phyloP scores from a whole-genome alignment of 2,797 vertebrate species.

The Chlorospingus flavigularis region DNA sequence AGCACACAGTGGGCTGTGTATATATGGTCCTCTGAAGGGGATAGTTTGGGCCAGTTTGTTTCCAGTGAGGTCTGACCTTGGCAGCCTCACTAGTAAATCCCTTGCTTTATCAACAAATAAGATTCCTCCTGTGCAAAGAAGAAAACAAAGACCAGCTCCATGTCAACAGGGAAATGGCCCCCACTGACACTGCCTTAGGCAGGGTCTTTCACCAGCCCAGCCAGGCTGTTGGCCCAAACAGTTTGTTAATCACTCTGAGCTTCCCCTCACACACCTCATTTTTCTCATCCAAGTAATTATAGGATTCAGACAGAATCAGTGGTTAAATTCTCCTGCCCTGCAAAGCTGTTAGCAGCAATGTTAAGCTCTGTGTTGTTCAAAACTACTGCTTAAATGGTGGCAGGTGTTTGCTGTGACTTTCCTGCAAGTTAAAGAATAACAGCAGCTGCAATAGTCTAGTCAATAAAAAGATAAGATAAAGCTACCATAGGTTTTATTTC shows the following conservation, averaged over 20 bases:
- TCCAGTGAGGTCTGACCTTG: not conserved
- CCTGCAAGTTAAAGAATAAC: not conserved
- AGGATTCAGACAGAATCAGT: not conserved
- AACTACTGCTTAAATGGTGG: not conserved
- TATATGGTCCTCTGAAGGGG: not conserved
- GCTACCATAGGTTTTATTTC: not conserved
- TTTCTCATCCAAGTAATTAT: not conserved
- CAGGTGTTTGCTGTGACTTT: not conserved
- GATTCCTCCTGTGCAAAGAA: not conserved
- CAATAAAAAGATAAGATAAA: slow-evolving; percentile 24
- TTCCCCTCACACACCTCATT: not conserved
- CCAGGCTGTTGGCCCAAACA: not conserved
- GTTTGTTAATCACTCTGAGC: not conserved
- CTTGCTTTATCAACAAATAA: not conserved
- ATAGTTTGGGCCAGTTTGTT: not conserved
- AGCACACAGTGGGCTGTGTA: not conserved
- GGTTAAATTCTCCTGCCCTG: not conserved
- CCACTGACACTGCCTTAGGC: not conserved
- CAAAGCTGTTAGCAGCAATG: not conserved
- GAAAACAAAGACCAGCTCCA: not conserved
- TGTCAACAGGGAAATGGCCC: not conserved
- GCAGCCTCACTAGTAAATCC: not conserved
- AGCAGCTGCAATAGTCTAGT: not conserved
- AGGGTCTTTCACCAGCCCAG: not conserved
- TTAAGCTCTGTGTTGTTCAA: not conserved